Percentiles rank a stretch among this genome's conserved stretches.
These are phyloP conservation scores for Megaustenia siamemsis DNA, from an alignment of 2,888 invertebrate genomes.

Conservation along the genomic window DNA sequence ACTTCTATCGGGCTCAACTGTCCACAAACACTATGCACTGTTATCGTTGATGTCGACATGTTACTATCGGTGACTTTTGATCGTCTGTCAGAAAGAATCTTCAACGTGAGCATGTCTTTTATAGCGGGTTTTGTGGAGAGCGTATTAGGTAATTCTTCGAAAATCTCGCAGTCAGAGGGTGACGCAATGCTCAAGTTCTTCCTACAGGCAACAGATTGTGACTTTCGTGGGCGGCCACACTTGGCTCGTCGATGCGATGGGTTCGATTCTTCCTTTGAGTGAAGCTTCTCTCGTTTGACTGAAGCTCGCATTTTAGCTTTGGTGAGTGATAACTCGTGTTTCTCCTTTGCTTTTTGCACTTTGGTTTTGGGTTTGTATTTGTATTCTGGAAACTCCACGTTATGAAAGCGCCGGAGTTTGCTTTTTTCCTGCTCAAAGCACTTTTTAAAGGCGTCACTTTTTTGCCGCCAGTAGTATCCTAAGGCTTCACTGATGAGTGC, in stretches of 20 bases:
- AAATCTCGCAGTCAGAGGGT: background rate
- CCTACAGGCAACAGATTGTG: background rate
- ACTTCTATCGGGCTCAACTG: constrained; percentile 43
- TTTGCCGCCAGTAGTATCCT: constrained; percentile 45
- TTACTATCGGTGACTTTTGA: background rate
- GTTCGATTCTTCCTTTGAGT: background rate
- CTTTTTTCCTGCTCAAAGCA: constrained; percentile 45
- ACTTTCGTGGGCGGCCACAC: constrained; percentile 37
- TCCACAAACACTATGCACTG: constrained; percentile 16
- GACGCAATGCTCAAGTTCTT: background rate
- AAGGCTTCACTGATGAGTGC: constrained; percentile 50
- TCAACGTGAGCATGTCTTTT: constrained; percentile 48
- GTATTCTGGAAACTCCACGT: constrained; percentile 48
- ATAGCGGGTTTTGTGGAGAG: constrained; percentile 37
- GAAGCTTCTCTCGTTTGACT: constrained; percentile 31
- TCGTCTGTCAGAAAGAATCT: constrained; percentile 37
- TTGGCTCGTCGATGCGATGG: background rate
- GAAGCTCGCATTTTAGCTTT: constrained; percentile 46
- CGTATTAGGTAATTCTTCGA: background rate
- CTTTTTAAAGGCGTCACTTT: constrained; percentile 42
- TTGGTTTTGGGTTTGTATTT: constrained; percentile 52
- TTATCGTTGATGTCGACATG: background rate
- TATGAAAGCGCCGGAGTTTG: constrained; percentile 41
- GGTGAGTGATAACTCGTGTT: constrained; percentile 27
- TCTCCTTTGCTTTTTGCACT: constrained; percentile 50